phyloP scores from a whole-genome alignment of 1,140 invertebrate species.

The Luehdorfia chinensis region DNA sequence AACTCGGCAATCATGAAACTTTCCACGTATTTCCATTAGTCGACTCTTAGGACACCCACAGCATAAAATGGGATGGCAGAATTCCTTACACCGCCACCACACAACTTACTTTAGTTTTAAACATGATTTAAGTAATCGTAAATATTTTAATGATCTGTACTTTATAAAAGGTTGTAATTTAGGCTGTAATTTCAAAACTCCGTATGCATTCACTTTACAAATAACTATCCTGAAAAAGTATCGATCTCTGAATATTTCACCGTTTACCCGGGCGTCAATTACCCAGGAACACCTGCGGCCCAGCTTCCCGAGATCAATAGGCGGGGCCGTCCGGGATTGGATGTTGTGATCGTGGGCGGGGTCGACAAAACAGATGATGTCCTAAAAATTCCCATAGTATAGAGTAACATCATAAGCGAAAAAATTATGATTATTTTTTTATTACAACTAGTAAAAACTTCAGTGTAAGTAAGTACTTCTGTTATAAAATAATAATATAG shows the following conservation, averaged over 20 bases:
- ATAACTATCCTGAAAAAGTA: slow-evolving; percentile 25
- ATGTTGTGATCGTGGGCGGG: slow-evolving; percentile 34
- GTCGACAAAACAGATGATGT: slow-evolving; percentile 36
- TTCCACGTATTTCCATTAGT: no score
- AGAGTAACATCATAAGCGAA: neutral
- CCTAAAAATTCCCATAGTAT: slow-evolving; percentile 8
- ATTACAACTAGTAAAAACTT: neutral
- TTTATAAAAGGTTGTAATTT: no score
- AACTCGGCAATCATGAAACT: no score
- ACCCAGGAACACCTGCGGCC: slow-evolving; percentile 53
- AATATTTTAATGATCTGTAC: no score
- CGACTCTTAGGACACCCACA: no score
- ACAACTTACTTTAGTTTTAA: no score
- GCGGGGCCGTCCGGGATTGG: slow-evolving; percentile 57
- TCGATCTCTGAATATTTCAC: slow-evolving; percentile 32
- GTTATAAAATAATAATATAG: neutral
- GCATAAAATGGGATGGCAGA: no score
- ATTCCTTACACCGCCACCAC: no score
- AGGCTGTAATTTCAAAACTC: no score
- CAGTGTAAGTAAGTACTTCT: neutral
- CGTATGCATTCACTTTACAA: neutral
- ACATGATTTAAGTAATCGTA: no score
- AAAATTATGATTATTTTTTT: neutral
- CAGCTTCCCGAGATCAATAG: slow-evolving; percentile 47
- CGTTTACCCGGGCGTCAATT: slow-evolving; percentile 40